Conservation (phyloP, 2,113 vertebrate genomes). For the Prolemur simus region DNA sequence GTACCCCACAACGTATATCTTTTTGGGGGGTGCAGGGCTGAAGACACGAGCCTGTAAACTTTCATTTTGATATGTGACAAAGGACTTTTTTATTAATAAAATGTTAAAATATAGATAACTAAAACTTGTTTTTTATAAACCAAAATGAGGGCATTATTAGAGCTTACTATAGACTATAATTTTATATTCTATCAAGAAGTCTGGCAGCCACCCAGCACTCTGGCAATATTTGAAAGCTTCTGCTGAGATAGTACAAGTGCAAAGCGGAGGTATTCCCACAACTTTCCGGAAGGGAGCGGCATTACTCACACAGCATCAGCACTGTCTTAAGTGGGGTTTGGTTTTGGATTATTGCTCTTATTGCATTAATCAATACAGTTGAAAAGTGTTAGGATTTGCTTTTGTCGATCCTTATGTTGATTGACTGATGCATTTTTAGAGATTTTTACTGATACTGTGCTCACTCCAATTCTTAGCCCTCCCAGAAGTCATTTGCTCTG, state of each 20-base stretch:
- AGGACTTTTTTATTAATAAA: background rate
- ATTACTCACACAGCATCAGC: fast-evolving
- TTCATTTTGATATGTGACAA: background rate
- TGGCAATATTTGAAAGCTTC: background rate
- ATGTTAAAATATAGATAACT: background rate
- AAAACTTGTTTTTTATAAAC: background rate
- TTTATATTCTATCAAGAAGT: background rate
- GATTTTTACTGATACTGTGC: fast-evolving
- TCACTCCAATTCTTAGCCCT: background rate
- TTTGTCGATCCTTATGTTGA: background rate
- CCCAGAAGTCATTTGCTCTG: background rate
- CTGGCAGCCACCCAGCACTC: background rate
- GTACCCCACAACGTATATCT: background rate
- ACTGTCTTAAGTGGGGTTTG: background rate
- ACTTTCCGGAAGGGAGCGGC: background rate
- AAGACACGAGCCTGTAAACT: background rate
- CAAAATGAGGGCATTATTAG: background rate
- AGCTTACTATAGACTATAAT: background rate
- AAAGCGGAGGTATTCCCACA: background rate
- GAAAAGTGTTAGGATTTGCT: background rate
- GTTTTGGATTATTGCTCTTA: background rate
- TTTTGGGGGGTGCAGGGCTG: background rate
- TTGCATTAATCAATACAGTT: background rate
- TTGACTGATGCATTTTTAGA: background rate
- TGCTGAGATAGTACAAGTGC: background rate